Base-by-base conservation (phyloP, 2,113 vertebrate species). In the Vulpes vulpes region DNA sequence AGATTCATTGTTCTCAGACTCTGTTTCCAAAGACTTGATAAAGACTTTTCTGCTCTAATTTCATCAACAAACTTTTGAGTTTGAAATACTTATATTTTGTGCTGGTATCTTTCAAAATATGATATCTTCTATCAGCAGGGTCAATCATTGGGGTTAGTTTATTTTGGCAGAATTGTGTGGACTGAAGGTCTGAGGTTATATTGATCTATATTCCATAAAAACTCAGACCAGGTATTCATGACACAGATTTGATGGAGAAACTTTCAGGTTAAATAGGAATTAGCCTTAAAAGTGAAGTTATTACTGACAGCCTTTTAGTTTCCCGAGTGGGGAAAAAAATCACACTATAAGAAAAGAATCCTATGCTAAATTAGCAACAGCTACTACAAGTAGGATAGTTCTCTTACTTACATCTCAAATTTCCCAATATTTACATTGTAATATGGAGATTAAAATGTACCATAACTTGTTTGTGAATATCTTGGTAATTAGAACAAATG, bases 51-150 rank as follows among this genome's bases (percentile, higher is more conserved):
- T 92, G 76, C 94, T 97, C 97, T 76, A 7, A 82, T 98, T 96
- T 97, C 95, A 11, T 97, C 97, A 94, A 95, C 94, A 96, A 96
- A 94, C 92, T 87, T 74, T 87, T 74, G 59, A 30, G 80, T 84
- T 95, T 97, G 95, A 98, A 96, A 96, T 78, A 35, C 96, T 97
- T 96, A 94, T 7, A 95, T 95, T 97, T 97, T 96, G 38, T 96
- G 76, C 80, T 74, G 55, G 59, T 96, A 94, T 96, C 96, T 96
- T 90, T 95, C 92, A 98, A 96, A 97, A 98, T 95, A 94, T 67
- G 97, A 97, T 98, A 91, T 92, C 92, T 83, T 76, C 92, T 97
- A 97, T 98, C 96, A 62, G 84, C 8, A 5, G 60, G 88, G 94
- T 93, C 95, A 55, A 96, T 98, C 97, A 35, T 73, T 92, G 87